A percentile compares a stretch with the other conserved stretches of the same genome.
Conservation (phyloP, 2,113 vertebrate species). For the Bucco capensis region DNA sequence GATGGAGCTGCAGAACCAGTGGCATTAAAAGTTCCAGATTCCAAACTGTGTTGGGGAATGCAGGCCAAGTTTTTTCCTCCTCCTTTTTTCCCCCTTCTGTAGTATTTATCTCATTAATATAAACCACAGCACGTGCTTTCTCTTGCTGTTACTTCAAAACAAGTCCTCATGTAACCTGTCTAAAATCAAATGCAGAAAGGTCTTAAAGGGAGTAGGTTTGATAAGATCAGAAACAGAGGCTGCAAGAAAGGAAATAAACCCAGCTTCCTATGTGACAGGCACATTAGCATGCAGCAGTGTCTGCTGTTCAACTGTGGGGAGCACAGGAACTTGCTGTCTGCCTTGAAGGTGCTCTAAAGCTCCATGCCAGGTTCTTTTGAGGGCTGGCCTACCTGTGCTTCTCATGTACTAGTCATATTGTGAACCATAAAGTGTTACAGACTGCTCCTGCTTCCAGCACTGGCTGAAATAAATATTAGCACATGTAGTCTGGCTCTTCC, state of each 20-base stretch:
- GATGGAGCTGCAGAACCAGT: not conserved
- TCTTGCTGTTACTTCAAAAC: not conserved
- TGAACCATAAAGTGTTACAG: not conserved
- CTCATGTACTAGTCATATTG: accelerated
- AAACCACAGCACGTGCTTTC: not conserved
- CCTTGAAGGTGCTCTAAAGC: not conserved
- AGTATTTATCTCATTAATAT: not conserved
- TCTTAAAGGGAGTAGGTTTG: not conserved
- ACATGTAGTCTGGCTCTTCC: not conserved
- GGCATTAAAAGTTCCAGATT: not conserved
- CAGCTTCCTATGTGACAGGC: not conserved
- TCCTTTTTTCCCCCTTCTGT: not conserved
- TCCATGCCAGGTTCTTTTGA: not conserved
- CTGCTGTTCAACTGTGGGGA: not conserved
- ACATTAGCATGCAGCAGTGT: accelerated
- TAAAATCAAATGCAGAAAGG: not conserved
- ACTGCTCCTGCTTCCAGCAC: not conserved
- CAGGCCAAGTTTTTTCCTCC: not conserved
- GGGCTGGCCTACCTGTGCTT: not conserved
- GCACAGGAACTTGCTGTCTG: not conserved
- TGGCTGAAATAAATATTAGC: not conserved
- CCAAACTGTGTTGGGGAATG: not conserved
- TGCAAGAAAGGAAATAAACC: not conserved
- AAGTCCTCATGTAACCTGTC: not conserved
- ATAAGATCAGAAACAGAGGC: not conserved